Conservation (phyloP, 2,888 invertebrate species). For the Cataglyphis rosenhaueri region DNA sequence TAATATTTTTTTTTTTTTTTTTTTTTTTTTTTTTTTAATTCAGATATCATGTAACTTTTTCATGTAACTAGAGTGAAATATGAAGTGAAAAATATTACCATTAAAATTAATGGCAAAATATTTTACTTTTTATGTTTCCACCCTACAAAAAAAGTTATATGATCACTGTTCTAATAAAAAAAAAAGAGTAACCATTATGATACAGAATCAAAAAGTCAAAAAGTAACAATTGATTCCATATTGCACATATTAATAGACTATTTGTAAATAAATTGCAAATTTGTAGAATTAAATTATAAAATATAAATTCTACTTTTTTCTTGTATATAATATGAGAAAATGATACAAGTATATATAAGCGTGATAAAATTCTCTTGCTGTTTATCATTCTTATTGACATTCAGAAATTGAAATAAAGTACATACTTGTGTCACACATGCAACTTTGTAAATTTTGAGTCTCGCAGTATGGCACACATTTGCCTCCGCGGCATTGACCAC, state of each 20-base stretch:
- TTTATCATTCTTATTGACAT: neutral
- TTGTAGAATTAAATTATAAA: neutral
- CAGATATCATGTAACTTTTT: neutral
- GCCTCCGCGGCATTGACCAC: slow-evolving; percentile 96
- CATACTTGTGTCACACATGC: slow-evolving; percentile 97
- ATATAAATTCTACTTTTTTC: neutral
- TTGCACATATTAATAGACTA: neutral
- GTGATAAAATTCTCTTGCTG: neutral
- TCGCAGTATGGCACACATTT: slow-evolving; percentile 98
- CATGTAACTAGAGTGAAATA: too few relatives aligned
- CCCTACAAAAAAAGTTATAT: too few relatives aligned
- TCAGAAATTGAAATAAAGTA: slow-evolving; percentile 55
- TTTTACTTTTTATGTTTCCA: too few relatives aligned
- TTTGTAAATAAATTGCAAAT: neutral
- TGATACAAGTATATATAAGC: neutral
- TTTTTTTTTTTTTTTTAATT: neutral
- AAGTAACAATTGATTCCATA: neutral
- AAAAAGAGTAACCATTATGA: neutral
- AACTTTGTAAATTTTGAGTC: slow-evolving; percentile 96
- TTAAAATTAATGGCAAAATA: too few relatives aligned
- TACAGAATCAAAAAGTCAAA: neutral
- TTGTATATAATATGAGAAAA: neutral
- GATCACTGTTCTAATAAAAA: too few relatives aligned
- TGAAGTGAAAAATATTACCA: too few relatives aligned
- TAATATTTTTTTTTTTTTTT: neutral